Evolutionary conservation across 1,140 invertebrate genomes (phyloP), one percentile per base, ranked within the genome.

Genomic region (Heliconius hermathena): DNA sequence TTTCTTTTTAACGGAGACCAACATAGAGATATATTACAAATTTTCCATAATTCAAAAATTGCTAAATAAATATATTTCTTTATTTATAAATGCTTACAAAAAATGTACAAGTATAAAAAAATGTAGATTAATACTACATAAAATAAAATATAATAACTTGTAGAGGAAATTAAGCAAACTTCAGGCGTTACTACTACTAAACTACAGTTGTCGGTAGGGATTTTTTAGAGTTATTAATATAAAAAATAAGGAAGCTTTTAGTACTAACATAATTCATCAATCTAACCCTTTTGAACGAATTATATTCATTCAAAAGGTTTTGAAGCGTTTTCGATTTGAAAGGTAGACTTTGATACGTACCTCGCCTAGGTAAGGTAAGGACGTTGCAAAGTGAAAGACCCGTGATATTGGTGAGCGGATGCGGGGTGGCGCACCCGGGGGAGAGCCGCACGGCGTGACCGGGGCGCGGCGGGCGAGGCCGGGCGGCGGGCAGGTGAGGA

Each of bases 321-420:
- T 81, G 33, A 52, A 80, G 54, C 49, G 76, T 77, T 79, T 86
- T 81, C 57, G 70, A 81, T 84, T 81, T 78, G 41, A 78, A 83
- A 81, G 82, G 77, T 82, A 77, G 78, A 80, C 71, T 76, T 72
- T 72, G 70, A 81, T 83, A 78, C 79, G 79, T 87, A 85, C 79
- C 81, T 85, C 74, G 80, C 77, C 77, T 86, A 87, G 88, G 87
- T 87, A 82, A 90, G 60, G 85, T 87, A 83, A 90, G 86, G 90
- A 90, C 91, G 90, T 87, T 91, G 90, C 87, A 86, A 89, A 91
- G 88, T 90, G 88, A 89, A 91, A 89, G 88, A 91, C 84, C 88
- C 87, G 90, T 88, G 89, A 91, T 91, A 91, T 90, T 88, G 88
- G 90, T 90, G 87, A 88, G 87, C 85, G 83, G 86, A 85, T 87